Conservation (phyloP, 2,797 vertebrate genomes). For the Danio tinwini region DNA sequence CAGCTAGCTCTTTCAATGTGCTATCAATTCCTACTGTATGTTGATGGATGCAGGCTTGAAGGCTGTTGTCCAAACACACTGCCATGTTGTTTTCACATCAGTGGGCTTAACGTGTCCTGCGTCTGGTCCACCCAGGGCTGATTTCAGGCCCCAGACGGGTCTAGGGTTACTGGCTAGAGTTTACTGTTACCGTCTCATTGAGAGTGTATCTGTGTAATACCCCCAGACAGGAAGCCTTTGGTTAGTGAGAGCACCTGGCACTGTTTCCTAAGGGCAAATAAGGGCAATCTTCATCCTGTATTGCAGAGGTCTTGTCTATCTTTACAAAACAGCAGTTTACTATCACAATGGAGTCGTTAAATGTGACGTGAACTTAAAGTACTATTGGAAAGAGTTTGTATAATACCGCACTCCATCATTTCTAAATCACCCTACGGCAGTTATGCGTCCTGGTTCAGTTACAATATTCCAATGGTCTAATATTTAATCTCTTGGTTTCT, state of each 20-base stretch:
- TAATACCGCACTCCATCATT: conserved; percentile 2
- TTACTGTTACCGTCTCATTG: conserved; percentile 52
- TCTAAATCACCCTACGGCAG: background rate
- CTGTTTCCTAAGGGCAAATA: conserved; percentile 31
- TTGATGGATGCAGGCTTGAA: conserved; percentile 32
- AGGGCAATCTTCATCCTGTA: conserved; percentile 33
- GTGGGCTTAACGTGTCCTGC: background rate
- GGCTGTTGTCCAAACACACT: conserved; percentile 33
- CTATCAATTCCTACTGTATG: conserved; percentile 37
- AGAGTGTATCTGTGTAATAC: conserved; percentile 53
- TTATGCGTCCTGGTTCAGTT: too few relatives aligned
- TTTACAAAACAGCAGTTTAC: conserved; percentile 54
- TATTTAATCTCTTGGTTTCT: background rate
- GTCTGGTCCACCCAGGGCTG: conserved; percentile 38
- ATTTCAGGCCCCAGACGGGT: conserved; percentile 39
- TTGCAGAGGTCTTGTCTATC: conserved; percentile 44
- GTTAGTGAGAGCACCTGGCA: conserved; percentile 4
- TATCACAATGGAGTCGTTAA: conserved; percentile 42
- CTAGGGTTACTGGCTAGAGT: conserved; percentile 48
- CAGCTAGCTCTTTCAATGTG: conserved; percentile 17
- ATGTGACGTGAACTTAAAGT: conserved; percentile 4
- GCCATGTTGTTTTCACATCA: background rate
- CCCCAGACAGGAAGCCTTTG: conserved; percentile 24
- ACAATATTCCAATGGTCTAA: too few relatives aligned
- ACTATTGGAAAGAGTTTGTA: background rate